phyloP scores from a whole-genome alignment of 2,797 vertebrate species.

The Scomberomorus guttatus region DNA sequence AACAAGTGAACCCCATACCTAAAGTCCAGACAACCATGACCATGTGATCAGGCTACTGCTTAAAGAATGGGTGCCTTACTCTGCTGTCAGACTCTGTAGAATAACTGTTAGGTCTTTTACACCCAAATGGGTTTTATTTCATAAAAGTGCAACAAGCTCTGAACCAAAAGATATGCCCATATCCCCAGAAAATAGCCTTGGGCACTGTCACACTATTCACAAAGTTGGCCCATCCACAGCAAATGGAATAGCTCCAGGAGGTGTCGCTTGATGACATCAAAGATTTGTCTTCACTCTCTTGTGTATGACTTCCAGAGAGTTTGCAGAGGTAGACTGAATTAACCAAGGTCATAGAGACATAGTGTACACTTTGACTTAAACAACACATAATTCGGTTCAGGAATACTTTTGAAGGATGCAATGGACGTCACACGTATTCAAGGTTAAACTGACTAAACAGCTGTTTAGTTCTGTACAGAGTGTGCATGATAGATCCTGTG shows the following conservation, averaged over 20 bases:
- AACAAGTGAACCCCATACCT: conserved; percentile 20
- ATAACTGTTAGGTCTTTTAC: conserved; percentile 34
- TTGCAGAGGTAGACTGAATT: conserved; percentile 6
- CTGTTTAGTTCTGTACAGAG: neutral
- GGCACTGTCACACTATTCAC: conserved; percentile 30
- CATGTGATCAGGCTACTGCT: conserved; percentile 12
- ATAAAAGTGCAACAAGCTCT: conserved; percentile 26
- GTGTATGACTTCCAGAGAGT: conserved; percentile 30
- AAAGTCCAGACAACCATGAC: conserved; percentile 1
- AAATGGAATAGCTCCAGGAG: conserved; percentile 35
- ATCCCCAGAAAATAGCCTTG: conserved; percentile 43
- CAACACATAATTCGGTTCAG: neutral
- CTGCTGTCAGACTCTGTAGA: conserved; percentile 16
- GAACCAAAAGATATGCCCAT: conserved; percentile 37
- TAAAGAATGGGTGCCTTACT: neutral
- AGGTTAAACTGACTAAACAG: neutral
- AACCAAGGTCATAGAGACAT: conserved; percentile 8
- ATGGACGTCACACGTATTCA: neutral
- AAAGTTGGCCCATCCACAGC: neutral
- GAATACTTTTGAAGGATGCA: conserved; percentile 9
- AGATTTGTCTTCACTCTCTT: conserved; percentile 29
- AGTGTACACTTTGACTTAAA: conserved; percentile 4
- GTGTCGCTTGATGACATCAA: conserved; percentile 37
- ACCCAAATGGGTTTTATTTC: conserved; percentile 38
- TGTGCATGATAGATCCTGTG: neutral